Evolutionary conservation across 2,888 invertebrate species (phyloP).

Genomic region (Glyphotaelius pellucidus): DNA sequence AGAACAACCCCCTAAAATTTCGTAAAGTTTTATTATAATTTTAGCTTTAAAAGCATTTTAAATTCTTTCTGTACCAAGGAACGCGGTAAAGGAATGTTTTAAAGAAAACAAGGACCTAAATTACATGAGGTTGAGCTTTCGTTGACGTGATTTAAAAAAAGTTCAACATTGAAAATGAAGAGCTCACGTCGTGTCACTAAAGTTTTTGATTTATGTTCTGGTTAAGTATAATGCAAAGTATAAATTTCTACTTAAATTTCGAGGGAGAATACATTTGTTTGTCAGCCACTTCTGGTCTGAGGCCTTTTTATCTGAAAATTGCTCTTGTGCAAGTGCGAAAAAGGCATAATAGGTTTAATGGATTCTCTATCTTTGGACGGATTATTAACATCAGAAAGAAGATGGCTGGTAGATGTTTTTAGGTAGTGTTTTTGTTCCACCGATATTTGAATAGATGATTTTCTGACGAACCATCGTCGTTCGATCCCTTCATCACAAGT

Average conservation of each 20-base stretch:
- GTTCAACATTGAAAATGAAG: background rate
- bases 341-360: no score
- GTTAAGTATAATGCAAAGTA: background rate
- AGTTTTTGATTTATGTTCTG: background rate
- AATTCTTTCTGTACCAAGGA: background rate
- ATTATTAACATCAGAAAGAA: no score
- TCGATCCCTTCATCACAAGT: no score
- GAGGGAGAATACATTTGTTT: background rate
- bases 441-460: no score
- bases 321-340: no score
- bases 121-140: background rate
- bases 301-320: no score
- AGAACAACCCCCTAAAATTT: constrained; percentile 18
- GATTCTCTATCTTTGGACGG: no score
- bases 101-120: background rate
- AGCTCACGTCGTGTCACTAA: background rate
- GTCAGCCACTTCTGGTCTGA: background rate
- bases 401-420: no score
- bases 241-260: background rate
- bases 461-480: no score
- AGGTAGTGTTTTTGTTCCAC: no score
- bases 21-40: constrained; percentile 43
- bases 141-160: background rate
- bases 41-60: constrained; percentile 13
- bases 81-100: background rate